phyloP scores from a whole-genome alignment of 2,113 vertebrate species.

The Corythornis cristatus region DNA sequence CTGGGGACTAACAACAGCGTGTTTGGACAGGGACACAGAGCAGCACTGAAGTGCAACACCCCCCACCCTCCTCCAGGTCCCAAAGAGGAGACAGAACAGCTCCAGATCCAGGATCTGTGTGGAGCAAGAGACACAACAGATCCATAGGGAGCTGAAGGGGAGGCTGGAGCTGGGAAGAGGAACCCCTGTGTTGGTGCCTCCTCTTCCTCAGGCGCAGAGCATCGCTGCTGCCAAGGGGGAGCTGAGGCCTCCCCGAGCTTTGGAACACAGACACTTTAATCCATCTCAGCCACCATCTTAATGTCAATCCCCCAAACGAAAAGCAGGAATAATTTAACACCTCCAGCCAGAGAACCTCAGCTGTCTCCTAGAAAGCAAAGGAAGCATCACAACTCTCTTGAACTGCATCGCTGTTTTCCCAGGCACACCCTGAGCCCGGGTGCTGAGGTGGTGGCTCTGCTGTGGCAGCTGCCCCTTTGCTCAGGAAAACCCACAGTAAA shows the following conservation, averaged over 20 bases:
- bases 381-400: not conserved
- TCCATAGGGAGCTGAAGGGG: accelerated
- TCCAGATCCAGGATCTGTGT: accelerated
- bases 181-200: not conserved
- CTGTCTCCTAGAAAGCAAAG: not conserved
- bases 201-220: not conserved
- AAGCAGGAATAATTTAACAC: not conserved
- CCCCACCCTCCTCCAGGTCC: too few relatives aligned
- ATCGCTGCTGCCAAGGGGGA: accelerated
- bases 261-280: not conserved
- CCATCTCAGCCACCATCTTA: not conserved
- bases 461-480: not conserved
- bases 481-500: not conserved
- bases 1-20: not conserved
- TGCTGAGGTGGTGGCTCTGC: not conserved
- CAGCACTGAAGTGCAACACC: not conserved
- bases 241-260: accelerated
- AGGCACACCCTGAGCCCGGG: slow-evolving; percentile 9
- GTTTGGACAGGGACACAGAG: not conserved
- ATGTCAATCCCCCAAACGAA: not conserved
- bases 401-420: not conserved
- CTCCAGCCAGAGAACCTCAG: not conserved
- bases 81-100: accelerated
- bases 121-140: accelerated
- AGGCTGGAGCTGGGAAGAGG: not conserved